Evolutionary conservation across 2,113 vertebrate species (phyloP).

Genomic region (Stegostoma tigrinum): DNA sequence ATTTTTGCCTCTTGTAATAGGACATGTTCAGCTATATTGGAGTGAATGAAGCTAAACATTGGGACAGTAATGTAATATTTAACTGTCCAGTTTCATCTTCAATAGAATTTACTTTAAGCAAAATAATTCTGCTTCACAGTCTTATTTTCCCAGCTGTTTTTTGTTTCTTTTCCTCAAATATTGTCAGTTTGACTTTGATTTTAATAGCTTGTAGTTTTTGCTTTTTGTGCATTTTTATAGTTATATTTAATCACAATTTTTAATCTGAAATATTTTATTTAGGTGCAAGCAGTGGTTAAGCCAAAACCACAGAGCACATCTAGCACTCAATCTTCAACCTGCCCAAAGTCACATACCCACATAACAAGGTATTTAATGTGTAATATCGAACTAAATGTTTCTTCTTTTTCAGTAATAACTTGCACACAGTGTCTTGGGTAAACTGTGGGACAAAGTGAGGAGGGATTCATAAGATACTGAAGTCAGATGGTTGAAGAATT

Average conservation of each 20-base stretch:
- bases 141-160: not conserved
- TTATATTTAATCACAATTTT: not conserved
- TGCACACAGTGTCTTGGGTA: not conserved
- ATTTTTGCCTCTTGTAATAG: not conserved
- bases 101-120: not conserved
- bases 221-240: not conserved
- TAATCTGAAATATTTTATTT: constrained; percentile 25
- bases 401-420: not conserved
- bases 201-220: not conserved
- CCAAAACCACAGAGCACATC: constrained; percentile 38
- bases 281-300: constrained; percentile 57
- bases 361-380: constrained; percentile 46
- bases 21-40: not conserved
- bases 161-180: not conserved
- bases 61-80: too few species aligned
- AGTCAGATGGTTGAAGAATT: not conserved
- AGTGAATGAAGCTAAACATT: not conserved
- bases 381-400: not conserved
- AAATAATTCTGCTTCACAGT: not conserved
- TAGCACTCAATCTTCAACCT: constrained; percentile 13
- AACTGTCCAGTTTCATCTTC: not conserved
- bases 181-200: not conserved
- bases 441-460: not conserved
- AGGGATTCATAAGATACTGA: not conserved
- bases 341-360: not conserved